These are phyloP conservation scores for Turritopsis dohrnii DNA, from an alignment of 30 jellyfish, hydroid and myxozoan genomes.

Conservation along the genomic window DNA sequence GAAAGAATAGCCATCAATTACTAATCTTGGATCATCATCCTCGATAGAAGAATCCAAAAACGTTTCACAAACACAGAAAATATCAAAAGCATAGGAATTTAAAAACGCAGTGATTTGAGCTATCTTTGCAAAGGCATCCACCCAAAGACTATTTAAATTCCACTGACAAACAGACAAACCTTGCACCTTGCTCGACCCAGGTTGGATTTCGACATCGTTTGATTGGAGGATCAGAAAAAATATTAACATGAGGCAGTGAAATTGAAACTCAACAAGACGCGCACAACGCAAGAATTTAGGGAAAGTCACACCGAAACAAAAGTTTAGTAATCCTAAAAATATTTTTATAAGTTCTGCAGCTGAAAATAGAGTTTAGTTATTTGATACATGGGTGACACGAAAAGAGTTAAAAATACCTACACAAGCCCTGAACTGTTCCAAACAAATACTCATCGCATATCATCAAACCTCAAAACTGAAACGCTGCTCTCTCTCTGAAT, in stretches of 20 bases:
- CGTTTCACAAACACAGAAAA: neutral
- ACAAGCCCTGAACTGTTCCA: neutral
- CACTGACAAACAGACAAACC: neutral
- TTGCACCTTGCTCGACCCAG: neutral
- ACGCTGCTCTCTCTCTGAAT: no score
- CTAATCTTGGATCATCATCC: slow-evolving; percentile 5
- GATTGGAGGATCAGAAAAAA: neutral
- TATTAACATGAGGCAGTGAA: neutral
- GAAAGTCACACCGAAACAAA: no score
- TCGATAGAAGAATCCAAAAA: slow-evolving; percentile 6
- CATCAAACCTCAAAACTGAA: no score
- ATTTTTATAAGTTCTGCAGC: neutral
- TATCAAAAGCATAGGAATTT: neutral
- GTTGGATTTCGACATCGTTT: neutral
- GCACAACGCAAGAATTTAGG: no score
- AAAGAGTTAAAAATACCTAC: neutral
- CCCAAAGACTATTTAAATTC: neutral
- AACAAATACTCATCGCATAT: neutral
- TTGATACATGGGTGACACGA: neutral
- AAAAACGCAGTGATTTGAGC: neutral
- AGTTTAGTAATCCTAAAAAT: neutral
- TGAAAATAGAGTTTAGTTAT: no score
- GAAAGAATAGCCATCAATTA: neutral
- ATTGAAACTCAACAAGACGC: neutral
- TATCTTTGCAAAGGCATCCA: neutral